Conservation (phyloP, 2,797 vertebrate species). For the Sebastolobus altivelis region DNA sequence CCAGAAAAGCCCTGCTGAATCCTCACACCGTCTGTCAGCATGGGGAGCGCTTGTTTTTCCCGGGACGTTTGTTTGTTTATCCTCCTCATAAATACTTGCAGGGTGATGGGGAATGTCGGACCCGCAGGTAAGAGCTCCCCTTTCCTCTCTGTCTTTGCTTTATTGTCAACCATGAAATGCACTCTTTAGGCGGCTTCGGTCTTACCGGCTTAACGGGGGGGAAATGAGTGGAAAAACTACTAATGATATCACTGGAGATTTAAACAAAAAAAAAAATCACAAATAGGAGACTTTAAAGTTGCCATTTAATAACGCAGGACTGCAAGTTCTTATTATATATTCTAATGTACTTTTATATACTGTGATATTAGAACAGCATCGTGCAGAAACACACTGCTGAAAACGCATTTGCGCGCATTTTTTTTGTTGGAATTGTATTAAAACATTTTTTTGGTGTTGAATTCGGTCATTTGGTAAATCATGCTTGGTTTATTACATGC, state of each 20-base stretch:
- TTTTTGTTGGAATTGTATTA: not conserved
- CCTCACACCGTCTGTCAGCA: conserved; percentile 86
- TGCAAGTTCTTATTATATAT: not conserved
- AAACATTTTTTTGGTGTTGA: not conserved
- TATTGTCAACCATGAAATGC: conserved; percentile 25
- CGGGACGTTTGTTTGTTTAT: conserved; percentile 90
- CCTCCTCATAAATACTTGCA: conserved; percentile 87
- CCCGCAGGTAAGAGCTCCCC: conserved; percentile 89
- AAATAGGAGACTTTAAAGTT: conserved; percentile 13
- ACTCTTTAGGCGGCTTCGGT: conserved; percentile 33
- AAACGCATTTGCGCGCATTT: not conserved
- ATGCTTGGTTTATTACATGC: not conserved
- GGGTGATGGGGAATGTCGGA: conserved; percentile 88
- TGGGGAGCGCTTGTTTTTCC: conserved; percentile 89
- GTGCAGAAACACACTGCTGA: too few species aligned
- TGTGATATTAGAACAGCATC: not conserved
- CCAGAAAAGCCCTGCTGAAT: conserved; percentile 74
- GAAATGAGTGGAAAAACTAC: conserved; percentile 9
- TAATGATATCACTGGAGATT: not conserved
- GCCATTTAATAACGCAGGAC: not conserved
- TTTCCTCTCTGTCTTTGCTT: conserved; percentile 41
- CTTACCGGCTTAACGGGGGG: conserved; percentile 1
- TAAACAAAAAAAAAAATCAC: not conserved
- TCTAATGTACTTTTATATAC: not conserved
- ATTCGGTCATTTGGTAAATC: not conserved